Evolutionary conservation across 2,888 invertebrate genomes (phyloP).

Genomic region (Platycnemis pennipes): DNA sequence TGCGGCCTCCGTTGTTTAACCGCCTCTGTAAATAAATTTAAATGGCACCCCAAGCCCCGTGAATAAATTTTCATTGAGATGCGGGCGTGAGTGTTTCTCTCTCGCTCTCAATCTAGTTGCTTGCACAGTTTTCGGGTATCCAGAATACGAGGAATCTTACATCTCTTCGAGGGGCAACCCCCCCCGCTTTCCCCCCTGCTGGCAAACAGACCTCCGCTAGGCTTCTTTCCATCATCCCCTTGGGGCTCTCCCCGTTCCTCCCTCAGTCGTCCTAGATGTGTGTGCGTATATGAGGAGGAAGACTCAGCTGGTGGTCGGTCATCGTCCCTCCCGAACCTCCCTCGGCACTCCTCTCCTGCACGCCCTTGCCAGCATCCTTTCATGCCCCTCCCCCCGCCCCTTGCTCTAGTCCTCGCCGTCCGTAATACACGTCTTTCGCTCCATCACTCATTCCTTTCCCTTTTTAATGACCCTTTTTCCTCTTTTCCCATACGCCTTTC

Average conservation of each 20-base stretch:
- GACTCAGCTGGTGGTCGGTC: constrained; percentile 57
- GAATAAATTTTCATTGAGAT: neutral
- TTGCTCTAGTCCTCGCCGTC: neutral
- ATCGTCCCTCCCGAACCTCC: neutral
- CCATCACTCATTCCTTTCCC: constrained; percentile 34
- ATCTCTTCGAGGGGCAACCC: neutral
- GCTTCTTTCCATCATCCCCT: neutral
- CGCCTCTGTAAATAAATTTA: neutral
- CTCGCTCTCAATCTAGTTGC: neutral
- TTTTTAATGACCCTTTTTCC: constrained; percentile 44
- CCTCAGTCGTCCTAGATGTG: neutral
- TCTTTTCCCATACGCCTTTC: neutral
- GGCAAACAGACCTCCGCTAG: constrained; percentile 31
- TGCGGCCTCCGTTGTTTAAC: neutral
- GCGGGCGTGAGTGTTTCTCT: neutral
- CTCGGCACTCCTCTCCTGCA: neutral
- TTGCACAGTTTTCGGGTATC: neutral
- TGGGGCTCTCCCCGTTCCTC: too few species aligned
- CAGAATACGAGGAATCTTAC: neutral
- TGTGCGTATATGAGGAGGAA: neutral
- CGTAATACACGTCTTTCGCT: neutral
- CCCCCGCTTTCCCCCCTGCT: neutral
- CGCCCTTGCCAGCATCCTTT: neutral
- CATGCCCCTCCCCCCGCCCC: neutral
- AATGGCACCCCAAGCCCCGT: neutral